Base-by-base conservation (phyloP, 2,797 vertebrate genomes). In the Hipposideros larvatus region DNA sequence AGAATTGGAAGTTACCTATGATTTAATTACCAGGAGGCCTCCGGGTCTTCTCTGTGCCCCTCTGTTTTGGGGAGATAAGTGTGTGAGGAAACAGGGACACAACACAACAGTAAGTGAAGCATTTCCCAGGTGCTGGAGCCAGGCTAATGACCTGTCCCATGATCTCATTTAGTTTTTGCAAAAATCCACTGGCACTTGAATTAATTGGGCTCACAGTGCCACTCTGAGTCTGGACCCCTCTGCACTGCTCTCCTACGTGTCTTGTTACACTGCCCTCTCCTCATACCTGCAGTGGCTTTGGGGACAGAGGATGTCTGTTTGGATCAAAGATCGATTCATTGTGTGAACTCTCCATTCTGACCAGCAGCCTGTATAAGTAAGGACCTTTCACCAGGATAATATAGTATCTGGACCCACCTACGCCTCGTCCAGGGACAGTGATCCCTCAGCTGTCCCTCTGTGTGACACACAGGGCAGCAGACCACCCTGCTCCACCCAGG, bases 211-310 rank as follows among this genome's bases (percentile, higher is more conserved):
- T n/a, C 13, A 11, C 14, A 16, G 63, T 74, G 19, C 41, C 0
- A 2, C 34, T 68, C 19, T 53, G 43, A 43, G 28, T 55, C n/a
- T 66, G 13, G 7, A 13, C 31, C 7, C 10, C 2, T 0, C 0
- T 34, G 4, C 7, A 11, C 59, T 41, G 6, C 43, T 88, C 73
- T 92, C 31, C 21, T 57, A 19, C 7, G 55, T 46, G 1, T 15
- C 53, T 61, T 51, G 7, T 93, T 70, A 18, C 13, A 24, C 46
- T n/a, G 18, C 21, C 18, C 19, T 34, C 63, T 19, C 9, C 24
- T 13, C 9, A 8, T 14, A 9, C 51, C 13, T 48, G 0, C 22
- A 11, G 55, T 66, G 74, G 53, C 34, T 80, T 79, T 83, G 14
- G 53, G 70, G 70, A n/a, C 18, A n/a, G 26, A 63, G 48, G n/a